phyloP scores from a whole-genome alignment of 2,113 vertebrate species.

The Entelurus aequoreus region DNA sequence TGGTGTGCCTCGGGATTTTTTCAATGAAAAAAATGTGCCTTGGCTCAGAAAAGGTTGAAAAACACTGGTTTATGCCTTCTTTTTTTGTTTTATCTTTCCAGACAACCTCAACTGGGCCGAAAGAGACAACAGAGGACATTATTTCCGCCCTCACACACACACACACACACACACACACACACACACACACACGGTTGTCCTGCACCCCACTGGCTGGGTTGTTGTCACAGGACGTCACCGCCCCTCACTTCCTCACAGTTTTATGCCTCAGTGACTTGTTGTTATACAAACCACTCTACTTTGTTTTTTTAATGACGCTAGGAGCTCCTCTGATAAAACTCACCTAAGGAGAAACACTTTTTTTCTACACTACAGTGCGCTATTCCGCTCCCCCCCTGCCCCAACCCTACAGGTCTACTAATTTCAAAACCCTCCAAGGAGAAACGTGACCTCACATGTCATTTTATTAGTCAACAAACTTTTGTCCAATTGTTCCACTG shows the following conservation, averaged over 20 bases:
- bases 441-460: slow-evolving; percentile 18
- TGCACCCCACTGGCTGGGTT: slow-evolving; percentile 66
- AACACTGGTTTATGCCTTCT: background rate
- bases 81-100: slow-evolving; percentile 23
- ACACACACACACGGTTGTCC: slow-evolving; percentile 42
- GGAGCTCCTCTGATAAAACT: slow-evolving; percentile 45
- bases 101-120: slow-evolving; percentile 48
- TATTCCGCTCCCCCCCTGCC: slow-evolving; percentile 8
- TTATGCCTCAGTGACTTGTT: slow-evolving; percentile 68
- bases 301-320: slow-evolving; percentile 48
- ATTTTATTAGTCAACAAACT: slow-evolving; percentile 20
- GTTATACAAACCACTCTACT: slow-evolving; percentile 62
- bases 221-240: slow-evolving; percentile 48
- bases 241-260: slow-evolving; percentile 35
- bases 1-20: too few species aligned
- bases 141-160: slow-evolving; percentile 13
- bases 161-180: slow-evolving; percentile 21
- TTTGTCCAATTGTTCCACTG: slow-evolving; percentile 15
- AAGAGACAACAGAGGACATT: slow-evolving; percentile 51
- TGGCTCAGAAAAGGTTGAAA: too few species aligned
- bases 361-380: slow-evolving; percentile 63
- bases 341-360: slow-evolving; percentile 53
- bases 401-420: too few species aligned
- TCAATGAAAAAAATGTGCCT: too few species aligned
- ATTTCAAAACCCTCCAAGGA: too few species aligned